Evolutionary conservation across 1,140 invertebrate species (phyloP), one percentile per base, ranked within the genome.

Genomic region (Lepidotrigona ventralis): DNA sequence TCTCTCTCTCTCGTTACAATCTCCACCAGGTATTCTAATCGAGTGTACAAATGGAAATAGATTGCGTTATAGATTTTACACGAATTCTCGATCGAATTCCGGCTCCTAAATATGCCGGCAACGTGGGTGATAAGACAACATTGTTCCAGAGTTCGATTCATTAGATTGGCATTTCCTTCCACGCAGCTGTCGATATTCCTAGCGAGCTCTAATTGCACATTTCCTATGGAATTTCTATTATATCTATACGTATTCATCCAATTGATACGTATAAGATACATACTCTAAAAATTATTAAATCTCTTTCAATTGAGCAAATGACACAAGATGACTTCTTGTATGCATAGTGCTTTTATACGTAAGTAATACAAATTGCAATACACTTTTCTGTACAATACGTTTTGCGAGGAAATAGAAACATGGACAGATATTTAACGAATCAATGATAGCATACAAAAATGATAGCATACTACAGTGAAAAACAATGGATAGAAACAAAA

Each of bases 31-130:
- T 56, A 53, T 63, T 53, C 74, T 70, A 78, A 78, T 78, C 75
- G 63, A 78, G 21, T 70, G 23, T 64, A 60, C 54, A 53, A 78
- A 82, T 53, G 54, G 46, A 78, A 54, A 23, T 51, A 23, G 39
- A 69, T 70, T 11, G 74, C n/a, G 17, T 63, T 69, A 8, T 26
- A 23, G 11, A 60, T 60, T 82, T 78, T 58, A 54, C 23, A 21
- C 17, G 23, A 60, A 60, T 33, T 76, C 12, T 56, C 53, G 33
- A 64, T 64, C n/a, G 19, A 51, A 75, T 68, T 68, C 15, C 3
- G 15, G 17, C 12, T 46, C 1, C 26, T 51, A 69, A 70, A 56
- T 70, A 79, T 56, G 12, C 8, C 3, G 3, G 1, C n/a, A 60
- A 51, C 19, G 54, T 1, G 21, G 19, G 14, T n/a, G 54, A 60